Percentiles rank a stretch among this genome's conserved stretches.
Conservation (phyloP, 2,797 vertebrate genomes). For the Myotis daubentonii region DNA sequence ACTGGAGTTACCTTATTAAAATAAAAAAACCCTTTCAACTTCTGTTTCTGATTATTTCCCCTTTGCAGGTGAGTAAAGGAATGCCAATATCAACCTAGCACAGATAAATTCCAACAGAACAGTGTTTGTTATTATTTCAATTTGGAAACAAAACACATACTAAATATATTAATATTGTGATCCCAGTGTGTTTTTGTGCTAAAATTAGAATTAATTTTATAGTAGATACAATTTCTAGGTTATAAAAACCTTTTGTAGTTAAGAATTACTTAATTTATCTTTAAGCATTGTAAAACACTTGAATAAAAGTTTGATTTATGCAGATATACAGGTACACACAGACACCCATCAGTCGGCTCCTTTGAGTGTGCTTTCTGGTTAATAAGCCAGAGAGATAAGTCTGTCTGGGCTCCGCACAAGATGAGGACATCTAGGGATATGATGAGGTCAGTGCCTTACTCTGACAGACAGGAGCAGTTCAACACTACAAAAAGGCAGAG, state of each 20-base stretch:
- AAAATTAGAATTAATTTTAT: not conserved
- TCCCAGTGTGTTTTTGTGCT: not conserved
- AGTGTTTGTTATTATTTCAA: not conserved
- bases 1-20: not conserved
- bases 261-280: not conserved
- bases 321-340: not conserved
- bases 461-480: not conserved
- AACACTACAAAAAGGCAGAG: fast-evolving
- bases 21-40: not conserved
- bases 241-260: not conserved
- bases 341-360: not conserved
- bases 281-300: not conserved
- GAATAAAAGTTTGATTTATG: not conserved
- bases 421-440: not conserved
- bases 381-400: not conserved
- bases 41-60: not conserved
- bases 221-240: not conserved
- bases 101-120: not conserved
- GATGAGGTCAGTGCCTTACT: fast-evolving
- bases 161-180: not conserved
- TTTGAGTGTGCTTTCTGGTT: not conserved
- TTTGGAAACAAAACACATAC: not conserved
- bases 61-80: not conserved
- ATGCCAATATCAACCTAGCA: not conserved
- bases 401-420: no score